Conservation (phyloP, 2,113 vertebrate species). For the Nasalis larvatus region DNA sequence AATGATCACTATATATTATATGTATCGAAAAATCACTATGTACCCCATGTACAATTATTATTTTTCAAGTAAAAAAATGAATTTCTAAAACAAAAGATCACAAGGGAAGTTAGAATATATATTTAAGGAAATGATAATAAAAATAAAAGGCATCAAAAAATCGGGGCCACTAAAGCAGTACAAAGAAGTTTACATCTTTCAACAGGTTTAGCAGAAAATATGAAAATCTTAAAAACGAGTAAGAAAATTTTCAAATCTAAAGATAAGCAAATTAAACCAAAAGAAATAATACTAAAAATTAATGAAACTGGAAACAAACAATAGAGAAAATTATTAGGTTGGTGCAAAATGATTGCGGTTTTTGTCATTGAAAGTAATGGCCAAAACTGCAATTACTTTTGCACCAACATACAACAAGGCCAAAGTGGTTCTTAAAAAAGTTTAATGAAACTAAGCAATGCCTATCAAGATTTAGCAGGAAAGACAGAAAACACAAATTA, state of each 20-base stretch:
- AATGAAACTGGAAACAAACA: background rate
- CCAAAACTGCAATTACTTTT: too few species aligned
- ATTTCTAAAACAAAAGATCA: background rate
- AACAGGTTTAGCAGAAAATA: background rate
- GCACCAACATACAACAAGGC: background rate
- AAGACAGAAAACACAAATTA: background rate
- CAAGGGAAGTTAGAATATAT: background rate
- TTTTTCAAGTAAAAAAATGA: too few species aligned
- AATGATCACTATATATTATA: background rate
- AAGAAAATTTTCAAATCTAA: background rate
- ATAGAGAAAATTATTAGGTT: background rate
- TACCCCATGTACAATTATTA: too few species aligned
- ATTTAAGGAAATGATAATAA: background rate
- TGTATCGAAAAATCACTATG: too few species aligned
- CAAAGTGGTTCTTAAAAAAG: background rate
- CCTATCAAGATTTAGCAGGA: background rate
- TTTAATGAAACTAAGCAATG: constrained; percentile 18
- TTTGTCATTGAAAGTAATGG: too few species aligned
- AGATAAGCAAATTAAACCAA: background rate
- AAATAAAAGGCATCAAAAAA: background rate
- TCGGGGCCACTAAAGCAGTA: background rate
- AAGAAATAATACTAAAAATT: background rate
- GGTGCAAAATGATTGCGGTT: too few species aligned
- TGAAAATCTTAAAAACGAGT: background rate
- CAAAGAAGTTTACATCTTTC: background rate